These are phyloP conservation scores for Toxostoma redivivum DNA, from an alignment of 2,113 vertebrate species.

Conservation along the genomic window DNA sequence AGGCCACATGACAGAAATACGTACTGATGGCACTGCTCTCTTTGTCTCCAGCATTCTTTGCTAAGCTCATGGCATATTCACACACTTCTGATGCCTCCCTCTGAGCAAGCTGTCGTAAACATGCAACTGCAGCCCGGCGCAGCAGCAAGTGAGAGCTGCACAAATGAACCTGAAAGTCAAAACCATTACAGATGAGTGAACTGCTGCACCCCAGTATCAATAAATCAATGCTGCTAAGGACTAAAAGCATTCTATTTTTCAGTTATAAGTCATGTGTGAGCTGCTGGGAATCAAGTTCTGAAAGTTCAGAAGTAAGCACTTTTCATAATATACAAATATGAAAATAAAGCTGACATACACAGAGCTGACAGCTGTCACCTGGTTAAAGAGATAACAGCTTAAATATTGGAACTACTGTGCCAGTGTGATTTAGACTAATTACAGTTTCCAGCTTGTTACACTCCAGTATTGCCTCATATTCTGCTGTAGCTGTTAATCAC, in stretches of 20 bases:
- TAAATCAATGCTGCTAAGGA: neutral
- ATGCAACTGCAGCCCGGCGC: constrained; percentile 92
- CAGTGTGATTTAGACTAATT: neutral
- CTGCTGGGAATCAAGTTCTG: neutral
- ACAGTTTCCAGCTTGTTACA: neutral
- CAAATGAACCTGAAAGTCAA: constrained; percentile 85
- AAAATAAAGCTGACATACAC: neutral
- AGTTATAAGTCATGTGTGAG: neutral
- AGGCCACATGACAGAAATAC: constrained; percentile 44
- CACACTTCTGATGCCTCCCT: constrained; percentile 96
- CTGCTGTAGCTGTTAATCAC: neutral
- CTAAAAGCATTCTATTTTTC: neutral
- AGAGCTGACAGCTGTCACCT: neutral
- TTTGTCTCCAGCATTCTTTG: constrained; percentile 86
- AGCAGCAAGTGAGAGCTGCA: constrained; percentile 95
- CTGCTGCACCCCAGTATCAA: neutral
- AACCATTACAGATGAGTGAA: neutral
- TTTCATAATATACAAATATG: neutral
- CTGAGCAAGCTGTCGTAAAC: constrained; percentile 93
- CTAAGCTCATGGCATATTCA: constrained; percentile 96
- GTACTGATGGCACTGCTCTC: constrained; percentile 84
- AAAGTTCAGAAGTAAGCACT: neutral
- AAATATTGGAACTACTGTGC: neutral
- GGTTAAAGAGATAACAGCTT: neutral
- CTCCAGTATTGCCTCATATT: neutral